These are phyloP conservation scores for Timema podura DNA, from an alignment of 2,888 invertebrate species.

Conservation along the genomic window DNA sequence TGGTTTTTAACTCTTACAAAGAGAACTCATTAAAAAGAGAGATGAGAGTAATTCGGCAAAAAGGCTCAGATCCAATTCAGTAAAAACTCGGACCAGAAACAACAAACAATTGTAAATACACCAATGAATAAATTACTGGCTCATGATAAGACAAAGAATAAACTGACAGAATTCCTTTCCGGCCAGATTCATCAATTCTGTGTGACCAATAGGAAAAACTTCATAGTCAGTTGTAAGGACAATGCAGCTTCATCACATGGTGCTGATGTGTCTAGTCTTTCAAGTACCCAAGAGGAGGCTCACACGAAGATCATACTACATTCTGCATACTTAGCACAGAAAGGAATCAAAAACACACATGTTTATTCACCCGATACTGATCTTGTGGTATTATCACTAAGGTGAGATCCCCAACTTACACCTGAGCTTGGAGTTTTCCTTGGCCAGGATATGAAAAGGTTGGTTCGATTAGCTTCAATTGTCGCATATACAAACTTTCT, in stretches of 20 bases:
- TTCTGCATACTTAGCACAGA: background rate
- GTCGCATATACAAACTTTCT: too few species aligned
- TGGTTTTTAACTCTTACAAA: background rate
- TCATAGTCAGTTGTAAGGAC: background rate
- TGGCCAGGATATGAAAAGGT: background rate
- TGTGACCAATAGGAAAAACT: background rate
- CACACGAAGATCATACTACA: background rate
- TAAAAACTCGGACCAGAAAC: background rate
- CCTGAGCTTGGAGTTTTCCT: background rate
- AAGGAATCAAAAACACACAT: background rate
- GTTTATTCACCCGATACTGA: background rate
- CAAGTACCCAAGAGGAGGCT: background rate
- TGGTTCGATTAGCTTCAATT: background rate
- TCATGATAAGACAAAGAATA: background rate
- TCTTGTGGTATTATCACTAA: background rate
- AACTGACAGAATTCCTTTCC: slow-evolving; percentile 4
- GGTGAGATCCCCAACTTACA: background rate
- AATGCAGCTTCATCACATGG: background rate
- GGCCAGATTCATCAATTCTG: background rate
- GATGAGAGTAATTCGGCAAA: background rate
- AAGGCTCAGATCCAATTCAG: background rate
- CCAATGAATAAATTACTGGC: background rate
- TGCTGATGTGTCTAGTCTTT: background rate
- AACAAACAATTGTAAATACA: background rate
- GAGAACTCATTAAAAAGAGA: background rate